phyloP scores from a whole-genome alignment of 2,113 vertebrate genomes.

The Isurus oxyrinchus region DNA sequence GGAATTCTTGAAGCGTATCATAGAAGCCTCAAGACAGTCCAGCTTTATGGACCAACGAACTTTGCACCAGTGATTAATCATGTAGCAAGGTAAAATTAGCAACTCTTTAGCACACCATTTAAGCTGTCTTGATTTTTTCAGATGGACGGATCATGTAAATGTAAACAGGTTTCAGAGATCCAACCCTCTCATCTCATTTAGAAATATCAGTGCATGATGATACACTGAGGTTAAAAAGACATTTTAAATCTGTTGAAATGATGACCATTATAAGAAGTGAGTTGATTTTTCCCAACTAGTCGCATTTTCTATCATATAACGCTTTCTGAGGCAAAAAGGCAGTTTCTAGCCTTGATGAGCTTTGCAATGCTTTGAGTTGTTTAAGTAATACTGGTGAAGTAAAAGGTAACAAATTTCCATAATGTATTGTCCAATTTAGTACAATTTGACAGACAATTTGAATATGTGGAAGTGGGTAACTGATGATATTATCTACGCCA shows the following conservation, averaged over 20 bases:
- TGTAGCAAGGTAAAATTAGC: constrained; percentile 71
- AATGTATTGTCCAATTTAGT: too few species aligned
- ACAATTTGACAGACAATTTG: background rate
- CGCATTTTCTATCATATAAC: background rate
- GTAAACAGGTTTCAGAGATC: background rate
- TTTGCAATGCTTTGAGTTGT: background rate
- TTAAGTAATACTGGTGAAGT: background rate
- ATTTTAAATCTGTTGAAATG: background rate
- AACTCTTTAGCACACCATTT: background rate
- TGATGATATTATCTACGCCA: background rate
- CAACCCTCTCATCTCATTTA: background rate
- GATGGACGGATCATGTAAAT: background rate
- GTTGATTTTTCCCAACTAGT: background rate
- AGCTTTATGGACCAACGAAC: constrained; percentile 91
- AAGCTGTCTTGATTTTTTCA: background rate
- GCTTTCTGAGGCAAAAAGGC: background rate
- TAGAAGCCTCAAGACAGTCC: constrained; percentile 83
- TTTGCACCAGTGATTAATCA: constrained; percentile 90
- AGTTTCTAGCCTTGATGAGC: too few species aligned
- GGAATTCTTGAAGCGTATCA: constrained; percentile 90
- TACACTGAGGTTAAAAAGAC: background rate
- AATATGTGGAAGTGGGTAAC: background rate
- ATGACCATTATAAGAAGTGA: background rate
- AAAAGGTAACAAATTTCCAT: background rate
- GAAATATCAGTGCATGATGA: background rate